phyloP scores from a whole-genome alignment of 2,888 invertebrate species.

The Tuta absoluta region DNA sequence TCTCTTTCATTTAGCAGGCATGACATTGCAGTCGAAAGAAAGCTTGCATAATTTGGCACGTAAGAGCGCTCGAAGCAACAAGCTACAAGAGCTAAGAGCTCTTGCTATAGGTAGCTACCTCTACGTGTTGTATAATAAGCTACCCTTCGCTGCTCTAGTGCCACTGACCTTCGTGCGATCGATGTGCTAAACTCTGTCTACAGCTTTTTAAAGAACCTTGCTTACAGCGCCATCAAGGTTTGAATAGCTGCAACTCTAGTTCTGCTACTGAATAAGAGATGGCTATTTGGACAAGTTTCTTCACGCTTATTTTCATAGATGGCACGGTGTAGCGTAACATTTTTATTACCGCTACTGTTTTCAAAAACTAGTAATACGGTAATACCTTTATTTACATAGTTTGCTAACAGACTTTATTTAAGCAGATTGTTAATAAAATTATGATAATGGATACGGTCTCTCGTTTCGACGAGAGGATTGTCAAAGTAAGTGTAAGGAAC shows the following conservation, averaged over 20 bases:
- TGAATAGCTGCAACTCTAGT: not conserved
- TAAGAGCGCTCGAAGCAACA: constrained; percentile 13
- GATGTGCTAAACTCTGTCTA: constrained; percentile 12
- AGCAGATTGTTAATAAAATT: too few species aligned
- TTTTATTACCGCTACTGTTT: too few species aligned
- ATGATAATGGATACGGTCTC: too few species aligned
- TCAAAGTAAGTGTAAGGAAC: too few species aligned
- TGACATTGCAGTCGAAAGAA: not conserved
- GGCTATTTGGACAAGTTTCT: not conserved
- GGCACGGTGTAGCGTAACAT: not conserved
- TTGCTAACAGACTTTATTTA: too few species aligned
- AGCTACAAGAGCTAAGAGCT: constrained; percentile 1
- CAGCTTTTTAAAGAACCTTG: not conserved
- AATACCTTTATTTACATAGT: too few species aligned
- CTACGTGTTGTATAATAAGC: constrained; percentile 5
- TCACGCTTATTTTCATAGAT: not conserved
- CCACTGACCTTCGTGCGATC: constrained; percentile 31
- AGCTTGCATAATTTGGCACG: constrained; percentile 17
- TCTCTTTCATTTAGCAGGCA: constrained; percentile 1
- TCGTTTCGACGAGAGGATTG: too few species aligned
- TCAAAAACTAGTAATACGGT: too few species aligned
- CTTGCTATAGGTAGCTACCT: not conserved
- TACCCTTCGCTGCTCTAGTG: constrained; percentile 21
- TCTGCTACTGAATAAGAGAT: not conserved
- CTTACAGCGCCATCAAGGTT: not conserved